Percentiles rank a stretch among this genome's conserved stretches.
These are phyloP conservation scores for Paramormyrops hopkinsi DNA, from an alignment of 2,797 vertebrate genomes.

Conservation along the genomic window DNA sequence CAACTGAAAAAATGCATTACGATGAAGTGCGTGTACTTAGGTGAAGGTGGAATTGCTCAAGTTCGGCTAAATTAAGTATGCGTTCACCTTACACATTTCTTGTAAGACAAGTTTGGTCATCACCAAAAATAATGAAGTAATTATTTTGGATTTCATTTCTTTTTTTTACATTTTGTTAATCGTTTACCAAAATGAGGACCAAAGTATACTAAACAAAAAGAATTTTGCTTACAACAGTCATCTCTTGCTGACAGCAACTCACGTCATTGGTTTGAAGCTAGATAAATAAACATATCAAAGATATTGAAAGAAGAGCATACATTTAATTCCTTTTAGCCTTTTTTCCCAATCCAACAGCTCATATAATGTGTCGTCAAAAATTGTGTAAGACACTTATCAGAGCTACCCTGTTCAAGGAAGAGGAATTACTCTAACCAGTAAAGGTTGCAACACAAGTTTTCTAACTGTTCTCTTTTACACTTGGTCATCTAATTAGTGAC, in stretches of 20 bases:
- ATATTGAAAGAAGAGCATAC: background rate
- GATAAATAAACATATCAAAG: background rate
- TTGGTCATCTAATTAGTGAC: background rate
- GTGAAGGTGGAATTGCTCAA: background rate
- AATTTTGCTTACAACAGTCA: background rate
- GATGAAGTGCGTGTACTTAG: background rate
- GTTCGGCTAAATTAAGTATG: background rate
- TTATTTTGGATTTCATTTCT: background rate
- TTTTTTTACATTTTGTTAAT: background rate
- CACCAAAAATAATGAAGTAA: background rate
- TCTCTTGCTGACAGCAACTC: background rate
- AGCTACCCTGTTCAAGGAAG: background rate
- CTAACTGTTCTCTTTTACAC: background rate
- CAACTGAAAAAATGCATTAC: background rate
- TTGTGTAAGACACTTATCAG: background rate
- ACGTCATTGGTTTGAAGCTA: background rate
- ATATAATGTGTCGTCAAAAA: background rate
- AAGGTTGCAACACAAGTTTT: background rate
- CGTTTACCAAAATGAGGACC: background rate
- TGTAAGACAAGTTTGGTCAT: background rate
- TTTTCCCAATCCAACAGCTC: background rate
- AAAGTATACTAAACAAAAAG: background rate
- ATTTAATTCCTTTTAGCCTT: background rate
- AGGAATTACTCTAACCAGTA: background rate
- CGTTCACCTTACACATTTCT: background rate